These are phyloP conservation scores for Nycticebus coucang DNA, from an alignment of 2,113 vertebrate species.

Conservation along the genomic window DNA sequence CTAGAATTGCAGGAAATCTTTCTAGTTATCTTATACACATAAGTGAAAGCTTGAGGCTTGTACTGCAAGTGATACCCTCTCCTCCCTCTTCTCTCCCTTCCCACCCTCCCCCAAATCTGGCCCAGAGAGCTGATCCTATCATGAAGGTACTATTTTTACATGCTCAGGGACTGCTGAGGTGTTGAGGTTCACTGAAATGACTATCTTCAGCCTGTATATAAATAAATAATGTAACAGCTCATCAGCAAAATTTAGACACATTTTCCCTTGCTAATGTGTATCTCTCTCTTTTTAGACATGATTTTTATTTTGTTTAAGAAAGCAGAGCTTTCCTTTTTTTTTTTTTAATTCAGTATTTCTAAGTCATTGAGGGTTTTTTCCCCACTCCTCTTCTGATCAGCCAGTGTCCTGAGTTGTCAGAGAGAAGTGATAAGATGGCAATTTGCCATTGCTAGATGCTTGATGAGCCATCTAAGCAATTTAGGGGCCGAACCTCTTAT, in stretches of 20 bases:
- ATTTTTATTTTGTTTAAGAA: constrained; percentile 43
- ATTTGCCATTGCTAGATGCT: constrained; percentile 39
- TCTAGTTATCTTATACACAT: constrained; percentile 8
- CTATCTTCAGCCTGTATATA: neutral
- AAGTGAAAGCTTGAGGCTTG: constrained; percentile 7
- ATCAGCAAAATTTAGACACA: neutral
- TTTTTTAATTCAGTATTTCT: constrained; percentile 19
- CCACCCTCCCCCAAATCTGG: neutral
- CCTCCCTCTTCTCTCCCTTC: neutral
- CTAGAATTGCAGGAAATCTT: constrained; percentile 28
- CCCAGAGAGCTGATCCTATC: constrained; percentile 36
- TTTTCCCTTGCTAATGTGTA: neutral
- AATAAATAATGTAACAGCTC: constrained; percentile 37
- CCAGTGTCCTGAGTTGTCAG: neutral
- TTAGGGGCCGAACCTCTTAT: neutral
- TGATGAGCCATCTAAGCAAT: neutral
- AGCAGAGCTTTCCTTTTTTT: neutral
- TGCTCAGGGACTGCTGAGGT: neutral
- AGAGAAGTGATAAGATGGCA: neutral
- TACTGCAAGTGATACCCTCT: neutral
- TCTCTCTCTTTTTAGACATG: neutral
- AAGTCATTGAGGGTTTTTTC: neutral
- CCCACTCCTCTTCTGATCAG: neutral
- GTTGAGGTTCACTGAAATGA: constrained; percentile 13
- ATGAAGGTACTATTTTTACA: constrained; percentile 17